phyloP scores from a whole-genome alignment of 2,797 vertebrate species.

The Pygocentrus nattereri region DNA sequence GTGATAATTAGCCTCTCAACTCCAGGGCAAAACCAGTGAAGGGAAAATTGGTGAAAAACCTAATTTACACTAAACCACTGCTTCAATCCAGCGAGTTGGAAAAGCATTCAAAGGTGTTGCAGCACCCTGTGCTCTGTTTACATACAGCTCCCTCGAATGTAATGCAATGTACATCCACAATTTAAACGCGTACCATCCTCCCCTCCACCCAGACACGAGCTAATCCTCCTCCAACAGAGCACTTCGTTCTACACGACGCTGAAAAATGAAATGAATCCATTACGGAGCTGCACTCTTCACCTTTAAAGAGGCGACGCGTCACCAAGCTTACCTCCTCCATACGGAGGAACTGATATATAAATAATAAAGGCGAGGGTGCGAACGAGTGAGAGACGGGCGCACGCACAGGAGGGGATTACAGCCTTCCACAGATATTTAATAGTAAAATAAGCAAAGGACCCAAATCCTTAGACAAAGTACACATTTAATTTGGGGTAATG shows the following conservation, averaged over 20 bases:
- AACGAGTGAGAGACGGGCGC: constrained; percentile 35
- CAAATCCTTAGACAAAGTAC: constrained; percentile 75
- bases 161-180: neutral
- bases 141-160: no score
- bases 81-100: no score
- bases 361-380: neutral
- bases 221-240: neutral
- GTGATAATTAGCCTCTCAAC: no score
- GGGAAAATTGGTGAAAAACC: no score
- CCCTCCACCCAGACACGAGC: neutral
- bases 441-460: constrained; percentile 69
- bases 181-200: neutral
- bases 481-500: constrained; percentile 76
- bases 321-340: constrained; percentile 36
- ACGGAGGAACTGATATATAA: constrained; percentile 39
- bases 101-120: no score
- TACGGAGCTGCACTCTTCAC: neutral
- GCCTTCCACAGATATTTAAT: constrained; percentile 70
- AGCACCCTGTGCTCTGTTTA: no score
- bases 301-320: constrained; percentile 14
- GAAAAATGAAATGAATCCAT: constrained; percentile 37
- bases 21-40: no score
- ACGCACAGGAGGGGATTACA: constrained; percentile 71
- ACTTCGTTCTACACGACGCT: neutral
- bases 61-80: no score